Conservation (phyloP, 2,797 vertebrate species). For the Morus bassanus region DNA sequence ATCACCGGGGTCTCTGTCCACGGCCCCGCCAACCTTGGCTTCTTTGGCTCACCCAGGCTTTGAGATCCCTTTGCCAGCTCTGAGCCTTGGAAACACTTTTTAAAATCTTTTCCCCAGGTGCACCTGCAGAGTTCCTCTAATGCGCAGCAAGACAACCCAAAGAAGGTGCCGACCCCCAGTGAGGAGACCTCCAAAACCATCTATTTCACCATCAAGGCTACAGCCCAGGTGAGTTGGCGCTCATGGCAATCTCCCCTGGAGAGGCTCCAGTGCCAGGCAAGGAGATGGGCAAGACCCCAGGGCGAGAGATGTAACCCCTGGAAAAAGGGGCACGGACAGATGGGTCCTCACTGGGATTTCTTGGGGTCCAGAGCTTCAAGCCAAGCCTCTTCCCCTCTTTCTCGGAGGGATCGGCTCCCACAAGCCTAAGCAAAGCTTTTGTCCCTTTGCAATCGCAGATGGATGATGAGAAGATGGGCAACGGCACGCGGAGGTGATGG, state of each 20-base stretch:
- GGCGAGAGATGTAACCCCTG: neutral
- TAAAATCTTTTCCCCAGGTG: fast-evolving
- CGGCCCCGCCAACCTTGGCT: neutral
- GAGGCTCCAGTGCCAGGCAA: neutral
- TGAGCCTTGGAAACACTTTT: fast-evolving
- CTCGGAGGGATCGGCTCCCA: fast-evolving
- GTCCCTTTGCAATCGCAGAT: neutral
- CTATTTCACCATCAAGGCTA: neutral
- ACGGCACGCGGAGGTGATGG: fast-evolving
- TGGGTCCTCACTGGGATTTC: neutral
- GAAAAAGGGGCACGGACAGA: fast-evolving
- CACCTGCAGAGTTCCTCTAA: fast-evolving
- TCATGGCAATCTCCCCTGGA: fast-evolving
- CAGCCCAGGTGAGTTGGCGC: neutral
- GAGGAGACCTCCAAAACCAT: neutral
- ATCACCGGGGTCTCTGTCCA: neutral
- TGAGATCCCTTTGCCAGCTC: neutral
- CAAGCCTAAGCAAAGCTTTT: neutral
- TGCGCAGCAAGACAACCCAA: fast-evolving
- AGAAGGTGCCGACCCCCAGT: fast-evolving
- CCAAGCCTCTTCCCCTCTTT: fast-evolving
- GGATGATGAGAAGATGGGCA: neutral
- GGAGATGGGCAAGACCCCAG: neutral
- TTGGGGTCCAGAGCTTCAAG: neutral
- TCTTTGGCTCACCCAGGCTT: neutral